These are phyloP conservation scores for Chaitophorus viminalis DNA, from an alignment of 2,888 invertebrate species.

Conservation along the genomic window DNA sequence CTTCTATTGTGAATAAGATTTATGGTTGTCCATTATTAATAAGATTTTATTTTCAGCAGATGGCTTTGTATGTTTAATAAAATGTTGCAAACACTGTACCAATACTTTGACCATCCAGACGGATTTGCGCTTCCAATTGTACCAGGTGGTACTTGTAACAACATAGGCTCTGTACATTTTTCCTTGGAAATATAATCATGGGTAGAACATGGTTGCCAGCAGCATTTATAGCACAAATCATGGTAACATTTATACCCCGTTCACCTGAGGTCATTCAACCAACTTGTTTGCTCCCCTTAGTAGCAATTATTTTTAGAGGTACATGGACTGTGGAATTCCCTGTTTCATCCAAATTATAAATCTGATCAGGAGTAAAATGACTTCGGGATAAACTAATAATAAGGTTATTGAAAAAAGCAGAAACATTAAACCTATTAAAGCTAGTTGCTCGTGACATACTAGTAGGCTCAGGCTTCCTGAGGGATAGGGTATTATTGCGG, in stretches of 20 bases:
- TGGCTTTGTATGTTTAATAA: constrained; percentile 13
- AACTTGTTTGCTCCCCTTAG: constrained; percentile 13
- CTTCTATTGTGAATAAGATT: background rate
- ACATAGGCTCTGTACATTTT: constrained; percentile 18
- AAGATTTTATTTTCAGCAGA: constrained; percentile 15
- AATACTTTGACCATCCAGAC: constrained; percentile 15
- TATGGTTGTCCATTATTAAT: constrained; percentile 21
- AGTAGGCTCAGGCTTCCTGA: constrained; percentile 4
- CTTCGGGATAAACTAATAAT: background rate
- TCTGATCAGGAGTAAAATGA: background rate
- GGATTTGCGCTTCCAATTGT: background rate
- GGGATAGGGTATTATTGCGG: background rate
- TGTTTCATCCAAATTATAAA: constrained; percentile 20
- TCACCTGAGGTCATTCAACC: constrained; percentile 9
- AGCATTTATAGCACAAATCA: constrained; percentile 9
- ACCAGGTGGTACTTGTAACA: background rate
- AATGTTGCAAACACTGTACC: constrained; percentile 1
- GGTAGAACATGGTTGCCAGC: constrained; percentile 4
- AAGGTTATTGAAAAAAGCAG: background rate
- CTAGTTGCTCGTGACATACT: constrained; percentile 5
- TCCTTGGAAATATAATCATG: constrained; percentile 14
- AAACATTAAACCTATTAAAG: constrained; percentile 7
- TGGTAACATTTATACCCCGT: background rate
- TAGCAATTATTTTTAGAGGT: constrained; percentile 15
- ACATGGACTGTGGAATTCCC: background rate